These are phyloP conservation scores for Lasioglossum baleicum DNA, from an alignment of 1,140 invertebrate genomes.

Conservation along the genomic window DNA sequence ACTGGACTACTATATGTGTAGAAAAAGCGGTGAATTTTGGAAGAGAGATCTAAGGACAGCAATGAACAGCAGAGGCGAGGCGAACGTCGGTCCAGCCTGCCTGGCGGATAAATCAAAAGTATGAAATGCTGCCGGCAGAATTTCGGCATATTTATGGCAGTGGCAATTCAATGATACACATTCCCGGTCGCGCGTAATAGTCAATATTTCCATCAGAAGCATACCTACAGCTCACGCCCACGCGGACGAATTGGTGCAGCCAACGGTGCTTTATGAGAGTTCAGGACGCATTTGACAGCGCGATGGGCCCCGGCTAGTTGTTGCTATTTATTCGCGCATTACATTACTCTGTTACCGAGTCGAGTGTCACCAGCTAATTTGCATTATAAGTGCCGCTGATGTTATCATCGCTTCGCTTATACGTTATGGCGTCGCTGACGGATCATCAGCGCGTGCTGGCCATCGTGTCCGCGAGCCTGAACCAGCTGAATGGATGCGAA, in stretches of 20 bases:
- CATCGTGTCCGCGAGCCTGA: conserved; percentile 35
- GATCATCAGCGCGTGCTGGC: conserved; percentile 60
- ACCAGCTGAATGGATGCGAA: conserved; percentile 16
- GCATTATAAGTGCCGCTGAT: conserved; percentile 77
- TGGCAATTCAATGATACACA: conserved; percentile 79
- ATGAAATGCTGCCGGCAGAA: conserved; percentile 74
- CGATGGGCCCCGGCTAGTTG: conserved; percentile 72
- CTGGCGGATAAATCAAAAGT: conserved; percentile 79
- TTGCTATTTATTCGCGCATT: conserved; percentile 80
- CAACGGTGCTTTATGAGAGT: conserved; percentile 78
- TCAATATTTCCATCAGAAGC: conserved; percentile 81
- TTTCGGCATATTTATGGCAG: conserved; percentile 78
- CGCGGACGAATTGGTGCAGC: conserved; percentile 68
- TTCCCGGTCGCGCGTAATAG: conserved; percentile 79
- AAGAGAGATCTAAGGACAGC: conserved; percentile 50
- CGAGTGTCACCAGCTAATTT: conserved; percentile 79
- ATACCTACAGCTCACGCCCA: conserved; percentile 79
- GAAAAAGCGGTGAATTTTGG: neutral
- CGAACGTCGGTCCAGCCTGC: conserved; percentile 31
- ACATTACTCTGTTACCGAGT: conserved; percentile 79
- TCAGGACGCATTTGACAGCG: conserved; percentile 77
- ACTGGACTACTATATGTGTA: too few species aligned
- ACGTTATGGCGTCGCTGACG: conserved; percentile 72
- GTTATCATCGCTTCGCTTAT: conserved; percentile 72
- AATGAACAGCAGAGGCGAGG: conserved; percentile 22